Evolutionary conservation across 1,140 invertebrate genomes (phyloP), one percentile per base, ranked within the genome.

Genomic region (Dryas iulia): DNA sequence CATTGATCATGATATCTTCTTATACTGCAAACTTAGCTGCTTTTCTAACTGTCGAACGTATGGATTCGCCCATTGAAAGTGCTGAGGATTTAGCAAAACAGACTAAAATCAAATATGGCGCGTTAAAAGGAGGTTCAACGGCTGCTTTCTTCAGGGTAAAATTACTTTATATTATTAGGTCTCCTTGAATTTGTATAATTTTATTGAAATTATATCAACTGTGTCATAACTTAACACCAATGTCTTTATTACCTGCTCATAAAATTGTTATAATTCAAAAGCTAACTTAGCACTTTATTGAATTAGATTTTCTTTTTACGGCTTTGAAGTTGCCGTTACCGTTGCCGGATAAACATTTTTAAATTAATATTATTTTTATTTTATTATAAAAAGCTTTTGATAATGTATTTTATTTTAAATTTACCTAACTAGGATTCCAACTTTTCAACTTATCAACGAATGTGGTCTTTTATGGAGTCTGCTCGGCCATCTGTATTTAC

Each of bases 21-120:
- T 99, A 99, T 91, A 99, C 98, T 24, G 98, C 98, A 30, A 99
- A 99, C 90, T 93, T 99, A 77, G 98, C 98, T 21, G 98, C 98
- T 25, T 99, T 99, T 91, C 91, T 99, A 4, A 99, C 98, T 0
- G 98, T 99, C 2, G 98, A 99, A 86, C 93, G 98, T 74, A 97
- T 99, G 95, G 97, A 98, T 85, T 97, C 97, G 0, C 97, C 98
- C 5, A 99, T 99, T 61, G 97, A 98, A 87, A 97, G 96, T 79
- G 97, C 97, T 0, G 98, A 99, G 87, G 98, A 99, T 92, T 93
- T 99, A 54, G 97, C 98, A 7, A 98, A 98, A 87, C 98, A 99
- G 90, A 98, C 97, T 0, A 97, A 97, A 92, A 98, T 99, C 73
- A 98, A 98, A 90, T 99, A 99, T 86, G 98, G 98, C 2, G 97